Evolutionary conservation across 2,797 vertebrate species (phyloP).

Genomic region (Ptychobarbus kaznakovi): DNA sequence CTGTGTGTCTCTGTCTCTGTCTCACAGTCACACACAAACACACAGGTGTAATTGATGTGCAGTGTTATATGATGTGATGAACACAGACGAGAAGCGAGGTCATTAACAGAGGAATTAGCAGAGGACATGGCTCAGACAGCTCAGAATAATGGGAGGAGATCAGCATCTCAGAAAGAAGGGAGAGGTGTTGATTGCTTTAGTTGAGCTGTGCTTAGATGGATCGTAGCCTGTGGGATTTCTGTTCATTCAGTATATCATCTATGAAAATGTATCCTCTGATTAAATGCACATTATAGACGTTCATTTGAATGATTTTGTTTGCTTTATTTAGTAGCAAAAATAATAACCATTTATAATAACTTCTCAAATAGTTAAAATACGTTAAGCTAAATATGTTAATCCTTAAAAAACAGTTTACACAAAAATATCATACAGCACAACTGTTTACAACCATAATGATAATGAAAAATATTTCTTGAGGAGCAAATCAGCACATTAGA

Average conservation of each 20-base stretch:
- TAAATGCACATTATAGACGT: not conserved
- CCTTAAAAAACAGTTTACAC: no score
- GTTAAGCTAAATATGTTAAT: no score
- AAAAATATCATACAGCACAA: not conserved
- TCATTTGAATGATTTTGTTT: not conserved
- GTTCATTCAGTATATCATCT: not conserved
- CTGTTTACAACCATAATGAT: not conserved
- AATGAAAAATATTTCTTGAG: not conserved
- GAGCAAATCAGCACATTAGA: not conserved
- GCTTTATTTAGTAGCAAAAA: not conserved
- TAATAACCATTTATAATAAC: not conserved
- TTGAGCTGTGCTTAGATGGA: constrained; percentile 17
- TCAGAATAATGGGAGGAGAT: constrained; percentile 46
- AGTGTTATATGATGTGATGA: constrained; percentile 1
- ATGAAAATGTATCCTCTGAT: not conserved
- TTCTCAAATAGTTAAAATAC: no score
- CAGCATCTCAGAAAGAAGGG: constrained; percentile 15
- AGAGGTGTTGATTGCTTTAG: constrained; percentile 42
- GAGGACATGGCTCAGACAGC: constrained; percentile 6
- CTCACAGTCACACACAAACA: constrained; percentile 40
- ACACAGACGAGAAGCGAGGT: constrained; percentile 33
- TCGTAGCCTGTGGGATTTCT: constrained; percentile 17
- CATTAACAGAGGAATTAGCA: constrained; percentile 48
- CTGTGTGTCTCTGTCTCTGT: constrained; percentile 1
- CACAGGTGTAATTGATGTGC: constrained; percentile 26